Evolutionary conservation across 2,113 vertebrate species (phyloP).

Genomic region (Nycticorax nycticorax): DNA sequence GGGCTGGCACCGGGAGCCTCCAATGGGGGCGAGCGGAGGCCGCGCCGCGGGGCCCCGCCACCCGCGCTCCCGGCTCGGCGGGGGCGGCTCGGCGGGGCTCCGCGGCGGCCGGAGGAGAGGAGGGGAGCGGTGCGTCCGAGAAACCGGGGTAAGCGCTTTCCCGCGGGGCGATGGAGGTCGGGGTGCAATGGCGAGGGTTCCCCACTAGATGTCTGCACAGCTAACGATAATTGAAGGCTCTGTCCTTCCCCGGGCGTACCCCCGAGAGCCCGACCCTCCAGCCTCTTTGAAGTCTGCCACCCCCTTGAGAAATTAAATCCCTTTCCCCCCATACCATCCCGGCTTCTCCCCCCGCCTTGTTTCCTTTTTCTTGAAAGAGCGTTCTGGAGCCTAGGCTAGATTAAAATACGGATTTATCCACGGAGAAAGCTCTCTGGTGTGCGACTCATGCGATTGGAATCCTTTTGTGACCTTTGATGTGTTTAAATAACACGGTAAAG

Average conservation of each 20-base stretch:
- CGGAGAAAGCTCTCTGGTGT: background rate
- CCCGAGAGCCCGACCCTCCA: background rate
- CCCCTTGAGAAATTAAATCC: background rate
- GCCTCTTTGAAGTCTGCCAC: background rate
- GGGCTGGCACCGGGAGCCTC: background rate
- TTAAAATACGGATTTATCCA: conserved; percentile 40
- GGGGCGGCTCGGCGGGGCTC: background rate
- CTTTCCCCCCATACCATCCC: background rate
- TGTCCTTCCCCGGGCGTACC: background rate
- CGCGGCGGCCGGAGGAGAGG: background rate
- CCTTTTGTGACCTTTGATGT: conserved; percentile 76
- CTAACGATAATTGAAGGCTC: conserved; percentile 48
- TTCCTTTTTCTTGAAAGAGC: background rate
- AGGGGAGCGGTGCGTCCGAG: background rate
- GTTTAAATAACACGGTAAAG: conserved; percentile 76
- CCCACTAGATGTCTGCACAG: conserved; percentile 84
- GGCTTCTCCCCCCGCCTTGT: accelerated
- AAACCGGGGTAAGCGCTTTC: background rate
- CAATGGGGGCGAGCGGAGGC: background rate
- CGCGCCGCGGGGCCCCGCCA: background rate
- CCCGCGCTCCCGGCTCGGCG: background rate
- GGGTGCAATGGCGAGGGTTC: conserved; percentile 71
- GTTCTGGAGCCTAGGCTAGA: conserved; percentile 25
- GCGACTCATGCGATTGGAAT: conserved; percentile 67
- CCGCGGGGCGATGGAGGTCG: background rate